Conservation (phyloP, 1,140 invertebrate genomes). For the Octopus bimaculoides region DNA sequence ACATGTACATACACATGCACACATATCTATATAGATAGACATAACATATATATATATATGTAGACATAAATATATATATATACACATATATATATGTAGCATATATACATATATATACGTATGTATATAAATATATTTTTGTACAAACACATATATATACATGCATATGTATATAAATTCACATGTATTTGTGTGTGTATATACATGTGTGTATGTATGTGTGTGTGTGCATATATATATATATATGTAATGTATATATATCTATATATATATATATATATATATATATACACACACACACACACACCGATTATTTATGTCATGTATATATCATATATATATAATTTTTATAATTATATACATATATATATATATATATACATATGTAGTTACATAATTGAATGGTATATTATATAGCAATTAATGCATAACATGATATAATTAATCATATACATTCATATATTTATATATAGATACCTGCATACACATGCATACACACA, state of each 20-base stretch:
- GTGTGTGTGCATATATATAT: background rate
- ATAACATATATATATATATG: background rate
- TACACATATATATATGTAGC: background rate
- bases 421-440: too few relatives aligned
- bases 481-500: too few relatives aligned
- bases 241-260: background rate
- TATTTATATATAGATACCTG: too few relatives aligned
- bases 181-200: background rate
- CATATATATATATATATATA: too few relatives aligned
- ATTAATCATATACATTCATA: too few relatives aligned
- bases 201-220: background rate
- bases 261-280: background rate
- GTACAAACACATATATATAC: background rate
- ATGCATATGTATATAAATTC: background rate
- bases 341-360: too few relatives aligned
- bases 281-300: background rate
- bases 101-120: background rate
- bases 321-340: too few relatives aligned
- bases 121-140: background rate
- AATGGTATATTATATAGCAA: too few relatives aligned
- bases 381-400: too few relatives aligned
- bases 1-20: background rate
- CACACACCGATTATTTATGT: background rate
- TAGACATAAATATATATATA: background rate
- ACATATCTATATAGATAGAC: background rate